Percentiles rank a stretch among this genome's conserved stretches.
phyloP scores from a whole-genome alignment of 2,797 vertebrate species.

The Ptychadena robeensis region DNA sequence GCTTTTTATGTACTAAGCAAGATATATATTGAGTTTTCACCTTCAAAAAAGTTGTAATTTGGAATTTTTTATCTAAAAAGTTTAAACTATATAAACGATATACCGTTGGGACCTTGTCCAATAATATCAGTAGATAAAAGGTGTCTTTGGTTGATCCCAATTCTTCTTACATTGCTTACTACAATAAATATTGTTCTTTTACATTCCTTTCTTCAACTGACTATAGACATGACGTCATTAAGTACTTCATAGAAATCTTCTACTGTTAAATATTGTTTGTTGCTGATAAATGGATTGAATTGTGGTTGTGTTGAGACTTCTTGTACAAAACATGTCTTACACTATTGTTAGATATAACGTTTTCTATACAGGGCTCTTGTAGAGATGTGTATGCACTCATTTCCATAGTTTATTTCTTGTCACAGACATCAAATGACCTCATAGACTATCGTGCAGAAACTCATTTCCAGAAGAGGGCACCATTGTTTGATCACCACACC shows the following conservation, averaged over 20 bases:
- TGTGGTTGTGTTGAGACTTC: background rate
- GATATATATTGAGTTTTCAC: background rate
- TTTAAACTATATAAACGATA: background rate
- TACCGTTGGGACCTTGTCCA: background rate
- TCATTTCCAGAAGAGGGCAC: constrained; percentile 45
- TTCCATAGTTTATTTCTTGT: background rate
- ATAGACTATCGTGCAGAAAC: background rate
- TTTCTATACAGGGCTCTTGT: background rate
- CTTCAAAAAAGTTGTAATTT: background rate
- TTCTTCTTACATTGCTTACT: background rate
- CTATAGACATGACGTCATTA: too few relatives aligned
- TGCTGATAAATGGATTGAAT: background rate
- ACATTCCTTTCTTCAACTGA: background rate
- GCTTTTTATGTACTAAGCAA: background rate
- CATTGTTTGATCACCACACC: constrained; percentile 26
- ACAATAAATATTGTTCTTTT: background rate
- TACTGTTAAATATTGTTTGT: background rate
- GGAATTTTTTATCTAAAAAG: background rate
- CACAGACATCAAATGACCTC: background rate
- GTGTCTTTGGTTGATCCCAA: constrained; percentile 2
- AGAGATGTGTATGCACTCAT: too few relatives aligned
- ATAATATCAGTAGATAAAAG: background rate
- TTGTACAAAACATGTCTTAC: background rate
- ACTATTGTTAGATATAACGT: background rate
- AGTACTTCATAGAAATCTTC: background rate